Base-by-base conservation (phyloP, 1,140 invertebrate genomes). In the Drosophila santomea region DNA sequence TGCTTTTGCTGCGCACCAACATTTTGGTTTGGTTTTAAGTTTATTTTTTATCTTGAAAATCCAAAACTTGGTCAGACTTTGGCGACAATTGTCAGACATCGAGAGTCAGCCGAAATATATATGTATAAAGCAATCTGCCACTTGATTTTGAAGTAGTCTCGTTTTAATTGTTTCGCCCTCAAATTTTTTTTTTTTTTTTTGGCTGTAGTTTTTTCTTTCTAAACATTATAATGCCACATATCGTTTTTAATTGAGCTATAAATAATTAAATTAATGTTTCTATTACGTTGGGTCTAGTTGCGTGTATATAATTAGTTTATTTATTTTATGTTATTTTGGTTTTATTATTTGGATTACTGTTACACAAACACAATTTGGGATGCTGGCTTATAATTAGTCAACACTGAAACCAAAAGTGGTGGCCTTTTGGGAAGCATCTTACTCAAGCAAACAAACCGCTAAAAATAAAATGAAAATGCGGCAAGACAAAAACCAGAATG, bases 401-500 rank as follows among this genome's bases (percentile, higher is more conserved):
- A 61, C 14, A 11, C 17, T 4, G 4, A 62, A 41, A 32, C 23
- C 48, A 7, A 63, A 15, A 38, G 41, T 38, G 17, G 32, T 8
- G 32, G 32, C 7, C 8, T 47, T 47, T 45, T 45, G 8, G 32
- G 45, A 32, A 35, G 35, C 63, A 66, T 35, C 58, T 66, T 58
- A 28, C 12, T 28, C 12, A 66, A 66, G 48, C 64, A 68, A 67
- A 67, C 45, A 68, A 68, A 44, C 32, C 25, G 43, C 38, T 59
- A 39, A 57, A 69, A 67, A 69, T 59, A 45, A 78, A 76, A 76
- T 56, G 69, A 50, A 43, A 59, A 57, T 52, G 56, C 17, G 14
- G 41, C 44, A 67, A 47, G 59, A 12, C 68, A 63, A 51, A 50
- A 52, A 47, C 20, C 62, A 61, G 56, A 80, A 71, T 69, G 50